These are phyloP conservation scores for Rhadinocentrus ornatus DNA, from an alignment of 2,797 vertebrate genomes.

Conservation along the genomic window DNA sequence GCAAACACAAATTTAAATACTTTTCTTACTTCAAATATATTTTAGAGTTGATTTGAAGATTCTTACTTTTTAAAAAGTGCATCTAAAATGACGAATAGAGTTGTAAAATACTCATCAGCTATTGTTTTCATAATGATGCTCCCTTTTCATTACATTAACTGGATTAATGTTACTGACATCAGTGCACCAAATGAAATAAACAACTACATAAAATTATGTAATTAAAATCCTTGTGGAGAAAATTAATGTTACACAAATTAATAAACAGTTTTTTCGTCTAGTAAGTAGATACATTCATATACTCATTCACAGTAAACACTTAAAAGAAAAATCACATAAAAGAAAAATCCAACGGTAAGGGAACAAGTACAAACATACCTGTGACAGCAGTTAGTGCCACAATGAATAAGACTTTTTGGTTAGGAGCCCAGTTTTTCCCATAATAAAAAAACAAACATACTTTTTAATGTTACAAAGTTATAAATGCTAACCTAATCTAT, in stretches of 20 bases:
- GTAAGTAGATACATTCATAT: background rate
- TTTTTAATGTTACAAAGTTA: too few species aligned
- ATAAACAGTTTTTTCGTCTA: too few species aligned
- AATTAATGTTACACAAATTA: too few species aligned
- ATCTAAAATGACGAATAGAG: too few species aligned
- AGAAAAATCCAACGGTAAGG: background rate
- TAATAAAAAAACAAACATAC: too few species aligned
- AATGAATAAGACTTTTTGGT: background rate
- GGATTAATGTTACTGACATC: background rate
- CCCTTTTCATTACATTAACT: background rate
- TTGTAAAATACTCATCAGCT: background rate
- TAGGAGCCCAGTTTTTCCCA: background rate
- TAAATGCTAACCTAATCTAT: background rate
- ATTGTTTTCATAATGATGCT: background rate
- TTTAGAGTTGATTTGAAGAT: too few species aligned
- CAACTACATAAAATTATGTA: background rate
- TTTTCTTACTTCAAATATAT: too few species aligned
- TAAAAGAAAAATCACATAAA: background rate
- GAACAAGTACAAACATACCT: background rate
- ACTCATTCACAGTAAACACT: background rate
- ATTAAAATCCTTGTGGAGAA: background rate
- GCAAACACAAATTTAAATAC: too few species aligned
- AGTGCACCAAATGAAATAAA: background rate
- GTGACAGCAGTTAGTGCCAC: background rate
- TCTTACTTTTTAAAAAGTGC: too few species aligned